These are phyloP conservation scores for Xiphydria camelus DNA, from an alignment of 2,888 invertebrate species.

Conservation along the genomic window DNA sequence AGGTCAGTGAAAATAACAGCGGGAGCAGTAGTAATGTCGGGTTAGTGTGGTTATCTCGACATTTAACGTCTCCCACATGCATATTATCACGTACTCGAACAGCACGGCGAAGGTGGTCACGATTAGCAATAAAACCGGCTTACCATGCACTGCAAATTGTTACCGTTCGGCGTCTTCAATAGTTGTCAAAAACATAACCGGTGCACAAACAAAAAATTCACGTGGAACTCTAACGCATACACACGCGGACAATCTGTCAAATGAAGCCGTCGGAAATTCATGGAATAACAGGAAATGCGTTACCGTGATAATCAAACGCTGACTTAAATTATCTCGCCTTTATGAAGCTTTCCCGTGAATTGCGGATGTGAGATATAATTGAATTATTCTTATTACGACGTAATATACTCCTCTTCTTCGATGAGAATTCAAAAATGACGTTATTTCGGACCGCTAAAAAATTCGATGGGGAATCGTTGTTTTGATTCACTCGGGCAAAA, in stretches of 20 bases:
- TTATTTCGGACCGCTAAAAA: background rate
- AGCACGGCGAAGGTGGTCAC: no score
- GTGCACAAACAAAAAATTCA: constrained; percentile 46
- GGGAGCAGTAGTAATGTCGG: no score
- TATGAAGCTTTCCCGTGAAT: background rate
- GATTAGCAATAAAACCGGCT: no score
- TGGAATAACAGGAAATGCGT: constrained; percentile 39
- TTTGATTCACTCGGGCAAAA: constrained; percentile 21
- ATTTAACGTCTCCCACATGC: no score
- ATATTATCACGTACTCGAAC: no score
- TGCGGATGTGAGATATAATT: no score
- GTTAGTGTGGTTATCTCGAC: no score
- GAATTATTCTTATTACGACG: no score
- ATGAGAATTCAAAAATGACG: no score
- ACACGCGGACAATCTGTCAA: constrained; percentile 48
- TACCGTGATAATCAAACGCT: constrained; percentile 26
- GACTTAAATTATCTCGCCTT: no score
- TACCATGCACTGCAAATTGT: constrained; percentile 13
- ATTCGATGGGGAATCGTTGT: constrained; percentile 23
- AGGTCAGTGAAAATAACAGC: no score
- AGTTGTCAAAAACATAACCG: constrained; percentile 36
- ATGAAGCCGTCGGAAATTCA: constrained; percentile 43
- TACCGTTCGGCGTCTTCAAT: constrained; percentile 1
- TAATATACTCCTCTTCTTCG: no score
- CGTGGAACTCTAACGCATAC: constrained; percentile 44